Conservation (phyloP, 2,797 vertebrate species). For the Anabas testudineus region DNA sequence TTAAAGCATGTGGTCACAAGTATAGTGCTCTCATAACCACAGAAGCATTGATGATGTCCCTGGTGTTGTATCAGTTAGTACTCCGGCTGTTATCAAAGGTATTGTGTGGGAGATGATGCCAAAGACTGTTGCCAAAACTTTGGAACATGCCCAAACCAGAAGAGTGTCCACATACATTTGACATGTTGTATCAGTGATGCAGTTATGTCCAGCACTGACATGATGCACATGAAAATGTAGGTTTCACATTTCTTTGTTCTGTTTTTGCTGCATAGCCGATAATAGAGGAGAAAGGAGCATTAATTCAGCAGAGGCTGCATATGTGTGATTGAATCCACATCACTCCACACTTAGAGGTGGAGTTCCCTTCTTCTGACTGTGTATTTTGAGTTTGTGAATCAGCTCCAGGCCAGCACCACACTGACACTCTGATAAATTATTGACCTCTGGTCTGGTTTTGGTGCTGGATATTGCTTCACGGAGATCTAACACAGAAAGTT, state of each 20-base stretch:
- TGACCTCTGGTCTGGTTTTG: constrained; percentile 66
- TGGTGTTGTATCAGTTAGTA: background rate
- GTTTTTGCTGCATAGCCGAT: constrained; percentile 38
- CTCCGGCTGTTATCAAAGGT: background rate
- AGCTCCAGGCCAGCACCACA: constrained; percentile 62
- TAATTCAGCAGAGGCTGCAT: constrained; percentile 45
- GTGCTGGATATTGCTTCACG: constrained; percentile 64
- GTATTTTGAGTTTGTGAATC: constrained; percentile 68
- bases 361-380: constrained; percentile 63
- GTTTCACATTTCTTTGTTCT: background rate
- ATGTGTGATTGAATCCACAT: constrained; percentile 55
- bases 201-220: background rate
- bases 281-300: constrained; percentile 22
- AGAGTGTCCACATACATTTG: constrained; percentile 8
- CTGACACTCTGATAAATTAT: constrained; percentile 79
- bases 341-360: constrained; percentile 59
- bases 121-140: background rate
- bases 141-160: too few species aligned
- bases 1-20: background rate
- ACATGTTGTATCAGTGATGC: background rate
- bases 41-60: background rate
- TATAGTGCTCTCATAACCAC: background rate
- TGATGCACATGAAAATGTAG: background rate
- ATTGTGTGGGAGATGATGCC: background rate
- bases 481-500: constrained; percentile 70